Evolutionary conservation across 2,113 vertebrate genomes (phyloP), one percentile per base, ranked within the genome.

Genomic region (Anser brachyrhynchus): DNA sequence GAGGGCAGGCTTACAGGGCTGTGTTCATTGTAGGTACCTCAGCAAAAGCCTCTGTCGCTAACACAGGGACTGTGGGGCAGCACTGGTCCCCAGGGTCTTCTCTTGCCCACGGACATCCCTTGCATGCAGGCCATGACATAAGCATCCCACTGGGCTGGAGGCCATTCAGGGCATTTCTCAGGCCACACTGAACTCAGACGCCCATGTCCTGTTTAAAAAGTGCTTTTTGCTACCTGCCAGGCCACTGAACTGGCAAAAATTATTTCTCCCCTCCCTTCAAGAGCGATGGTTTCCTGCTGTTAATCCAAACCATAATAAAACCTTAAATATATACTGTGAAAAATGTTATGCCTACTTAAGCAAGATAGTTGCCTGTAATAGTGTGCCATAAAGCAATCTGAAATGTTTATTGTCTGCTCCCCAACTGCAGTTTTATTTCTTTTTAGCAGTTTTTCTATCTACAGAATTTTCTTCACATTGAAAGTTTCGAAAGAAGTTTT

Each of bases 341-440:
- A 96, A 97, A 97, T 74, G 84, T 85, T 84, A 85, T 96, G 94
- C 94, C 91, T 93, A 84, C 85, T 97, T 96, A 97, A 96, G 94
- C 95, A 96, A 95, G 92, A 96, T 87, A 91, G 95, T 96, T 83
- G 85, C 77, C 90, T 89, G 76, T 95, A 96, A 96, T 90, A 92
- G 90, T 54, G 77, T 31, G 75, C 82, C 67, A 89, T 97, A 97
- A 97, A 94, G 66, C 81, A 83, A 93, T 86, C 74, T 97, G 95
- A 96, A 97, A 83, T 86, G 77, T 95, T 96, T 95, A 96, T 92
- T 96, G 84, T 94, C 88, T 90, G 61, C 23, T 89, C 69, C 72
- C 82, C 71, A 75, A 93, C 80, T 88, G 83, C 80, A 95, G 46
- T 92, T 96, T 96, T 88, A 95, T 94, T 96, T 79, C 73, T 93